These are phyloP conservation scores for Ennomos erosarius DNA, from an alignment of 2,888 invertebrate genomes.

Conservation along the genomic window DNA sequence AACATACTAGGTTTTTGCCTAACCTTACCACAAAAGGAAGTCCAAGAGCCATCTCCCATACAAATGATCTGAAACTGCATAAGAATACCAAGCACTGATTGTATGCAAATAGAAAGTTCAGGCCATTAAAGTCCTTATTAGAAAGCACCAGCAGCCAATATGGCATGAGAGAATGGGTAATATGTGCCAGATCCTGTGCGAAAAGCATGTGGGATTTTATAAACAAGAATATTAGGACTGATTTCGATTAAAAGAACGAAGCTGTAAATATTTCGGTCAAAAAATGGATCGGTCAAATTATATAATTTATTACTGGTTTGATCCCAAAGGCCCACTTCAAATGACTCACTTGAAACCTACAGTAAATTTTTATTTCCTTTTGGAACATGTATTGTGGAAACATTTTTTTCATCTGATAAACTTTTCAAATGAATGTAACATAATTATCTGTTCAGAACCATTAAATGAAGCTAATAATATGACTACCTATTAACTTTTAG, in stretches of 20 bases:
- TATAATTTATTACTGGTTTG: no score
- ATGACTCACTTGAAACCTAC: no score
- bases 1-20: conserved; percentile 26
- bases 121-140: conserved; percentile 36
- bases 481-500: neutral
- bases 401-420: no score
- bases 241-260: conserved; percentile 7
- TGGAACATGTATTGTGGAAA: no score
- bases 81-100: conserved; percentile 31
- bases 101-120: conserved; percentile 28
- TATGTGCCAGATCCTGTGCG: conserved; percentile 28
- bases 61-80: conserved; percentile 35
- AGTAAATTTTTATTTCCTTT: no score
- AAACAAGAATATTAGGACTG: conserved; percentile 24
- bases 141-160: conserved; percentile 30
- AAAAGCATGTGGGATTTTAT: conserved; percentile 19
- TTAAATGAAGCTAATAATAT: neutral
- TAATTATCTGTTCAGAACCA: neutral
- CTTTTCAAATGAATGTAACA: no score
- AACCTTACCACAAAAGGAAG: conserved; percentile 28
- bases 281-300: no score
- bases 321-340: no score
- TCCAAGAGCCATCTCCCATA: conserved; percentile 35
- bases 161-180: conserved; percentile 23
- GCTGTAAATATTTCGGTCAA: no score